These are phyloP conservation scores for Bombus balteatus DNA, from an alignment of 1,140 invertebrate genomes.

Conservation along the genomic window DNA sequence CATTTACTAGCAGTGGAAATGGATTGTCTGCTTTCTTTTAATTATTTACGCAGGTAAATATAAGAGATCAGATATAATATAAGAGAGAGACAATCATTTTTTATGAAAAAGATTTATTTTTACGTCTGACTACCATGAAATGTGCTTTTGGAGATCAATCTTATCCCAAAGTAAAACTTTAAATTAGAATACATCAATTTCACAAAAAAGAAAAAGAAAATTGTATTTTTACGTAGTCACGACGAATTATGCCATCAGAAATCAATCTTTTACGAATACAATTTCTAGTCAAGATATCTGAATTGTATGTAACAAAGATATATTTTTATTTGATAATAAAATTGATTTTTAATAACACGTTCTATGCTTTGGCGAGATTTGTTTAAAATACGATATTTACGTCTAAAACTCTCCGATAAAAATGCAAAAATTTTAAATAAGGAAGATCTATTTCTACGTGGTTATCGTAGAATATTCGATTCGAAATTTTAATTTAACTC, in stretches of 20 bases:
- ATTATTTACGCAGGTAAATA: not conserved
- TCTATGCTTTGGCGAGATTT: too few relatives aligned
- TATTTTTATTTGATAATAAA: too few relatives aligned
- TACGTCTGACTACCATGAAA: not conserved
- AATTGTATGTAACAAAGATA: not conserved
- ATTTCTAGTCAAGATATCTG: not conserved
- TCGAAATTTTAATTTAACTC: not conserved
- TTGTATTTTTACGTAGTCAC: not conserved
- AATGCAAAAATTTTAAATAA: too few relatives aligned
- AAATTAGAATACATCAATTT: not conserved
- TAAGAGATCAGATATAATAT: not conserved
- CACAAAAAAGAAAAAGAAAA: not conserved
- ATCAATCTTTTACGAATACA: not conserved
- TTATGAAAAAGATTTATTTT: too few relatives aligned
- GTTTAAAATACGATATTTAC: too few relatives aligned
- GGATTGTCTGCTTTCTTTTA: not conserved
- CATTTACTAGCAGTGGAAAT: not conserved
- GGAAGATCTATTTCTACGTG: too few relatives aligned
- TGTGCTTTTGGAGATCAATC: not conserved
- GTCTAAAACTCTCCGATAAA: too few relatives aligned
- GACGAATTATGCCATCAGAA: not conserved
- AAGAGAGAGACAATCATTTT: too few relatives aligned
- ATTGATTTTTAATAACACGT: too few relatives aligned
- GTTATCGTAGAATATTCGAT: not conserved
- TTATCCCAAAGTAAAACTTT: not conserved